A percentile compares a stretch with the other conserved stretches of the same genome.
phyloP scores from a whole-genome alignment of 2,113 vertebrate species.

The Hippoglossus stenolepis region DNA sequence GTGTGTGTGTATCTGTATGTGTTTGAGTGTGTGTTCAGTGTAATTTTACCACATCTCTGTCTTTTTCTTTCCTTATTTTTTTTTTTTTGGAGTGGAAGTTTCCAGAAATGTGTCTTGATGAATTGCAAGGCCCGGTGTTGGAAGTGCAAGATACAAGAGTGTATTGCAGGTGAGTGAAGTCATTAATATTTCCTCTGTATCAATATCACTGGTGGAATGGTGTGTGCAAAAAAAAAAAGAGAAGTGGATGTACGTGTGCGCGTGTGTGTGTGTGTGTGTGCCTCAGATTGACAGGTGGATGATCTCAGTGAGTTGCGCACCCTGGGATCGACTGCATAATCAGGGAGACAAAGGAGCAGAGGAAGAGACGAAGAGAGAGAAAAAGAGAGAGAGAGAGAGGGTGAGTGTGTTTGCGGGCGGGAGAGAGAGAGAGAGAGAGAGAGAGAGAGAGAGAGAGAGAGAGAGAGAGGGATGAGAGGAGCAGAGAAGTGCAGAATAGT shows the following conservation, averaged over 20 bases:
- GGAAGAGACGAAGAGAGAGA: constrained; percentile 73
- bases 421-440: constrained; percentile 14
- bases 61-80: constrained; percentile 8
- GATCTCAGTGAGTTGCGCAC: constrained; percentile 83
- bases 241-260: constrained; percentile 5
- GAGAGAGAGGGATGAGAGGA: constrained; percentile 79
- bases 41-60: constrained; percentile 61
- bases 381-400: constrained; percentile 38
- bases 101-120: constrained; percentile 72
- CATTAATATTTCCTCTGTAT: constrained; percentile 84
- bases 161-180: constrained; percentile 82
- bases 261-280: constrained; percentile 55
- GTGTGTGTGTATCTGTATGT: constrained; percentile 16
- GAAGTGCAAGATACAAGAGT: constrained; percentile 76
- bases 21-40: constrained; percentile 31
- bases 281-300: constrained; percentile 86
- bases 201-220: constrained; percentile 76
- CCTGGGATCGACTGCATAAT: constrained; percentile 87
- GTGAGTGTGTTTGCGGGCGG: constrained; percentile 4
- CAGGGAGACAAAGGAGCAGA: constrained; percentile 85
- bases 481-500: constrained; percentile 84
- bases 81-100: constrained; percentile 54
- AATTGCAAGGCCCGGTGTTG: constrained; percentile 77
- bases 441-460: constrained; percentile 64
- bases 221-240: constrained; percentile 46